Evolutionary conservation across 2,797 vertebrate genomes (phyloP), one percentile per base, ranked within the genome.

Genomic region (Lepus townsendii): DNA sequence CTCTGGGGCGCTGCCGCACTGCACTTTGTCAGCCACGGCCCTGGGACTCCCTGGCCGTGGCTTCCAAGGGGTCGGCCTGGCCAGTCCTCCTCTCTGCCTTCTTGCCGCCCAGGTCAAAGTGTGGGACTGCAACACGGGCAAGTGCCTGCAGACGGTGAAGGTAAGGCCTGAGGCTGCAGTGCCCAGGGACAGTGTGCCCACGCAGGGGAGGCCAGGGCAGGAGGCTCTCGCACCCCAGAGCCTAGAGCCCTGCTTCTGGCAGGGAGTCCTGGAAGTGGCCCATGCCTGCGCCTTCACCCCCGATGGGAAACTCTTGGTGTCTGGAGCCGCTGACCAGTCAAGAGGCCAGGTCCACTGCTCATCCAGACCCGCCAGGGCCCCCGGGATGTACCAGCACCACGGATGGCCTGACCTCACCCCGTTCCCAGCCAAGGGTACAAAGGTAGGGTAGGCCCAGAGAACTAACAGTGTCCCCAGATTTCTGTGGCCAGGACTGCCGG

Each of bases 201-300:
- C 8, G 42, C 42, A 4, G 65, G 69, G 50, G 12, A 78, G 35
- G 38, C 60, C 10, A 47, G 24, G 19, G 27, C 9, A 9, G 2
- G 1, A 82, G 42, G 20, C 6, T 24, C 20, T 38, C 4, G 2
- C 20, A 4, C 6, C 24, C 4, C 3, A 1, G 0, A 80, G 24
- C 52, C 0, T 1, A 8, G 4, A 2, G 2, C 47, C 19, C 2
- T 63, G 35, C 66, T 57, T 84, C 35, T n/a, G 66, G n/a, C 35
- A 98, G 97, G 97, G 80, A 27, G 95, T 78, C 19, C 26, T 88
- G 62, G 97, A 97, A 2, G 83, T 96, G 20, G 94, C 95, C 52
- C 97, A 97, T 0, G 11, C 85, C 10, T 98, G 97, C 22, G 75
- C 82, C 66, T 98, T 98, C 96, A 97, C 97, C 69, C 91, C 95